Evolutionary conservation across 2,888 invertebrate genomes (phyloP).

Genomic region (Desoria tigrina): DNA sequence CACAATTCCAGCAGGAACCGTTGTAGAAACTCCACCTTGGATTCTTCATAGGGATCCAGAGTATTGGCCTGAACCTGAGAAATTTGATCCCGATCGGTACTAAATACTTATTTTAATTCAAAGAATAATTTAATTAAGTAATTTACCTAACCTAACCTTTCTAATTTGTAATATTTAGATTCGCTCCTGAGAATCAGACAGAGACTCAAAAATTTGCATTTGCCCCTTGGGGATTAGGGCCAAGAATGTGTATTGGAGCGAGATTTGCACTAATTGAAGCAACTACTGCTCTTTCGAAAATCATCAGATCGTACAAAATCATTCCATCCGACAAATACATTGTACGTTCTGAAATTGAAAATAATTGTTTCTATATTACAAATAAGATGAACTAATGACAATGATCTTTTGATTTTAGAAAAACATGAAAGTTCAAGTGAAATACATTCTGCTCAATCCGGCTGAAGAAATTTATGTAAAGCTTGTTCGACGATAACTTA

Average conservation of each 20-base stretch:
- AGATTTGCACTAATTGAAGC: slow-evolving; percentile 53
- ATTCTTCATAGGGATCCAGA: slow-evolving; percentile 49
- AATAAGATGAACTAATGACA: too few relatives aligned
- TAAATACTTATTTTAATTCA: neutral
- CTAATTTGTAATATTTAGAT: slow-evolving; percentile 23
- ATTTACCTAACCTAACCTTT: too few relatives aligned
- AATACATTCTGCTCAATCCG: slow-evolving; percentile 51
- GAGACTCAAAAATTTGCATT: slow-evolving; percentile 52
- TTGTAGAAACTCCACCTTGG: slow-evolving; percentile 52
- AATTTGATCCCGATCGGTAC: slow-evolving; percentile 46
- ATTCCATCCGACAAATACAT: slow-evolving; percentile 42
- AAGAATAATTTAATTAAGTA: neutral
- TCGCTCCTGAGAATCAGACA: slow-evolving; percentile 50
- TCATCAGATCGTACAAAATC: slow-evolving; percentile 45
- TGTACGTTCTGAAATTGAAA: too few relatives aligned
- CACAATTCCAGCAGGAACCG: slow-evolving; percentile 49
- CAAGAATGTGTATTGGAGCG: slow-evolving; percentile 52
- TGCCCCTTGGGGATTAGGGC: slow-evolving; percentile 50
- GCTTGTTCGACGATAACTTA: slow-evolving; percentile 39
- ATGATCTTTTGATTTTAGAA: slow-evolving; percentile 29
- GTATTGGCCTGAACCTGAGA: slow-evolving; percentile 52
- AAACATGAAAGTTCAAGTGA: slow-evolving; percentile 49
- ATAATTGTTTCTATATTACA: neutral
- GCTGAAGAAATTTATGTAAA: slow-evolving; percentile 51
- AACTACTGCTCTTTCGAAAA: slow-evolving; percentile 49